Evolutionary conservation across 2,888 invertebrate species (phyloP).

Genomic region (Drosophila ezoana): DNA sequence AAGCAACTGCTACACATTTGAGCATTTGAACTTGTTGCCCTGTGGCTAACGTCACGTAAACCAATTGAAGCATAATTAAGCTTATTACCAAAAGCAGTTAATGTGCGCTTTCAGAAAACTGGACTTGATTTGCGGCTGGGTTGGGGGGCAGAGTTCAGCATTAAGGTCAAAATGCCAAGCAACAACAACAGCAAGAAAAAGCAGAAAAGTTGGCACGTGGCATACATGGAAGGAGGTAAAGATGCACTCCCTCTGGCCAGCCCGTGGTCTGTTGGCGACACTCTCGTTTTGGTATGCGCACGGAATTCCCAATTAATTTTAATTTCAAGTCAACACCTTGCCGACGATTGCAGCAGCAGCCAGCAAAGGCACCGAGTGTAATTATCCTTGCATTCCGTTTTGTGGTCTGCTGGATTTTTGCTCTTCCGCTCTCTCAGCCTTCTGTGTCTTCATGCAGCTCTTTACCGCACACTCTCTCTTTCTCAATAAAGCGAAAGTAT

Average conservation of each 20-base stretch:
- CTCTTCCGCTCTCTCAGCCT: not conserved
- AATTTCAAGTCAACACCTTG: constrained; percentile 83
- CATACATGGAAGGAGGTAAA: not conserved
- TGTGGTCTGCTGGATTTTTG: constrained; percentile 49
- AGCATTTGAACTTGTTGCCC: constrained; percentile 39
- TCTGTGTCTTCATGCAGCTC: constrained; percentile 17
- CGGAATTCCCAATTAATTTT: constrained; percentile 83
- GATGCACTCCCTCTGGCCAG: constrained; percentile 34
- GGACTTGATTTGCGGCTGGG: constrained; percentile 52
- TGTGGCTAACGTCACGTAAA: constrained; percentile 66
- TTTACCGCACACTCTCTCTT: constrained; percentile 1
- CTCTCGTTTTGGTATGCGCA: constrained; percentile 72
- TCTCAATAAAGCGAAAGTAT: constrained; percentile 60
- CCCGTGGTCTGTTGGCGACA: constrained; percentile 57
- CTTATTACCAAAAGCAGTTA: constrained; percentile 77
- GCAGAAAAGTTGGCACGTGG: not conserved
- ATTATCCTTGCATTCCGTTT: constrained; percentile 67
- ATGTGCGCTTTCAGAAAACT: constrained; percentile 47
- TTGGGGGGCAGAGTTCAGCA: constrained; percentile 42
- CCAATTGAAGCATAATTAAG: constrained; percentile 81
- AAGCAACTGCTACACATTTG: constrained; percentile 37
- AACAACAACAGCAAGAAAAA: not conserved
- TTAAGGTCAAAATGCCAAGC: constrained; percentile 29
- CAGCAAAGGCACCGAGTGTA: constrained; percentile 47
- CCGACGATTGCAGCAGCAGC: constrained; percentile 54